Evolutionary conservation across 2,113 vertebrate species (phyloP), one percentile per base, ranked within the genome.

Genomic region (Ploceus nigricollis): DNA sequence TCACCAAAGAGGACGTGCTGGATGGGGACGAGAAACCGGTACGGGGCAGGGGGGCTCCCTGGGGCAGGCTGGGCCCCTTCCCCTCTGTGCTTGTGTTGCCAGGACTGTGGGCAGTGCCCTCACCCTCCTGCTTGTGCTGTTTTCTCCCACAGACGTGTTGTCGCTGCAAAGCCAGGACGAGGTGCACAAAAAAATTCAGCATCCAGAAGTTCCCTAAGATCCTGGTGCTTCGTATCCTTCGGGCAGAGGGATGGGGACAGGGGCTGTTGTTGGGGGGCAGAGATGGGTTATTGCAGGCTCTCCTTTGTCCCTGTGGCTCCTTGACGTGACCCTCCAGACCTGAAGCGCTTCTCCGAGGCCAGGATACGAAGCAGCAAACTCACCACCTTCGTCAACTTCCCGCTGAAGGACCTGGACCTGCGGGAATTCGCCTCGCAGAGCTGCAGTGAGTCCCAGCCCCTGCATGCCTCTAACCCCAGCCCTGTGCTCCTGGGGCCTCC

Each of bases 161-260:
- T 88, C 98, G 97, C 90, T 99, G 99, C 98, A 99, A 99, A 98
- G 97, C 98, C 97, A 98, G 99, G 82, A 98, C 98, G 19, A 99
- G 98, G 97, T 99, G 99, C 96, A 99, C 98, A 8, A 99, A 99
- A 97, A 99, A 99, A 93, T 99, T 99, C 98, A 99, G 98, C 97
- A 98, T 99, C 95, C 99, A 99, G 98, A 99, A 98, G 97, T 99
- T 99, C 94, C 99, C 99, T 79, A 99, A 99, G 98, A 98, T 99
- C 93, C 98, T 99, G 69, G 99, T 99, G 92, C 98, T 99, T 72
- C 99, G 99, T 99, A 99, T 99, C 99, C 99, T 99, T 97, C 1
- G 3, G 27, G 35, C 24, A 2, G 17, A 71, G 65, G 44, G 44
- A 2, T 1, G 8, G 71, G 77, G 21, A 2, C 6, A 4, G 33